Evolutionary conservation across 2,888 invertebrate genomes (phyloP), one percentile per base, ranked within the genome.

Genomic region (Harmothoe impar): DNA sequence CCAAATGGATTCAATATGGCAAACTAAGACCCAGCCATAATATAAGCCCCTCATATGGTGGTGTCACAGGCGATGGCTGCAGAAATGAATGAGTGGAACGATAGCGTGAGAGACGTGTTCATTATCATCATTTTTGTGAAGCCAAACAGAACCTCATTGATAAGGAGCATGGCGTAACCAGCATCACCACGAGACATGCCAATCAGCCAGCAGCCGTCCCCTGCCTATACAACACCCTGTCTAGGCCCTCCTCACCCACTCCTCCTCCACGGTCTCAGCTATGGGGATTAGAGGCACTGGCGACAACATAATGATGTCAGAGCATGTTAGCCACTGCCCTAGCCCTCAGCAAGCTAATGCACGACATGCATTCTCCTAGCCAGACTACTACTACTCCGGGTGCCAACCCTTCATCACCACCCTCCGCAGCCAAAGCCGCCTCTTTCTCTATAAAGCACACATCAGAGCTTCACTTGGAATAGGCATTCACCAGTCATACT

Each of bases 261-360:
- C 72, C 10, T 43, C 43, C 62, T n/a, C 20, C 62, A 62, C 23
- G 62, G 62, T n/a, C 10, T 62, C 62, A 62, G 62, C 62, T n/a
- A 62, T 62, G 62, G 62, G 62, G 23, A 62, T 62, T 62, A 62
- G 20, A 62, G n/a, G 62, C 3, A 20, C 62, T n/a, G 62, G n/a
- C 62, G 62, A 62, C 62, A 62, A n/a, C 62, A 62, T 62, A 62
- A 62, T n/a, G 62, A 62, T 62, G 62, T 62, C 23, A n/a, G 62
- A n/a, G 62, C 23, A n/a, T 43, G 43, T 43, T 43, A 43, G 43
- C 43, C 43, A 43, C 43, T 43, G 43, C 43, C 43, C 43, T 43
- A 3, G 5, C 43, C 43, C 43, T 43, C 43, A 43, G 43, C 62
- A n/a, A 1, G 23, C 23, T 62, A 62, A 62, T 62, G 62, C 62